A percentile compares a stretch with the other conserved stretches of the same genome.
Evolutionary conservation across 2,888 invertebrate species (phyloP).

Genomic region (Harpalus rubripes): DNA sequence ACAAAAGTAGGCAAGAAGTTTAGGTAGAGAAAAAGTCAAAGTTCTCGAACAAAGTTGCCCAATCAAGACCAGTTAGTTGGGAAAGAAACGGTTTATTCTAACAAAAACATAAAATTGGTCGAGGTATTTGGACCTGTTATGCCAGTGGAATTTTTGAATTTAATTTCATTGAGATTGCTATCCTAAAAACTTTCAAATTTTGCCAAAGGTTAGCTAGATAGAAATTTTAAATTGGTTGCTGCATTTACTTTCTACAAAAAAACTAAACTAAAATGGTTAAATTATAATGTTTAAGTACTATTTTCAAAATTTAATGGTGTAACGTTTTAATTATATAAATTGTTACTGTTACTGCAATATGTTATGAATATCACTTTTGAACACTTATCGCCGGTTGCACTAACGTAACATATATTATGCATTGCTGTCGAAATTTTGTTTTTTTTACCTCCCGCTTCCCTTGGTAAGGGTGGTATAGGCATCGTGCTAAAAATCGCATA

Average conservation of each 20-base stretch:
- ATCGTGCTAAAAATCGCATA: no score
- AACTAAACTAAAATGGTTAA: not conserved
- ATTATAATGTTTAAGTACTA: not conserved
- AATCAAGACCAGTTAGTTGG: constrained; percentile 37
- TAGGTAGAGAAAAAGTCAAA: constrained; percentile 8
- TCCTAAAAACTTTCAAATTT: not conserved
- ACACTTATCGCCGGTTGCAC: no score
- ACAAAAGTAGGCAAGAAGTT: constrained; percentile 10
- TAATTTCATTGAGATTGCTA: constrained; percentile 3
- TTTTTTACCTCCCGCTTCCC: no score
- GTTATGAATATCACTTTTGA: no score
- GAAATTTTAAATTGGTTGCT: not conserved
- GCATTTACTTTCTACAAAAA: constrained; percentile 3
- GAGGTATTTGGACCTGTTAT: constrained; percentile 45
- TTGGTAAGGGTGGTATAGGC: no score
- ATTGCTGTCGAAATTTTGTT: no score
- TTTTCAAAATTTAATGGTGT: not conserved
- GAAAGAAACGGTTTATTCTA: constrained; percentile 39
- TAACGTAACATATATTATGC: no score
- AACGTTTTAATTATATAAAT: not conserved
- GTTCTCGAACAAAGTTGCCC: constrained; percentile 27
- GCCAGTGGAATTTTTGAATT: constrained; percentile 8
- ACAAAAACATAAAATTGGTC: constrained; percentile 35
- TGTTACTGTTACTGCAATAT: no score
- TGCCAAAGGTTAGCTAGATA: not conserved